Evolutionary conservation across 1,140 invertebrate species (phyloP).

Genomic region (Apis cerana): DNA sequence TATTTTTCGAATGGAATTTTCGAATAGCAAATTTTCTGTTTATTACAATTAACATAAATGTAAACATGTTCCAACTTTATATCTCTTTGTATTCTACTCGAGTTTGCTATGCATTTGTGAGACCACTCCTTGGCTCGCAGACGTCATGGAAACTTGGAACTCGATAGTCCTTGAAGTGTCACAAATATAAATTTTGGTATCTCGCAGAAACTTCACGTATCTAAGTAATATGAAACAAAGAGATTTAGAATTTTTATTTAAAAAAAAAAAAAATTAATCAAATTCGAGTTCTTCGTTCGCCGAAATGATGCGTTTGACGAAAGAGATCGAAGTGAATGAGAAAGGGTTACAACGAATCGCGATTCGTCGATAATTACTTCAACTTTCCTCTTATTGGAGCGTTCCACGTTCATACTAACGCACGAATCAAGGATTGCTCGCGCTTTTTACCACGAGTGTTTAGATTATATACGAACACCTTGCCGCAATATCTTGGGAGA

Average conservation of each 20-base stretch:
- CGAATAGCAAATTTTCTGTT: no score
- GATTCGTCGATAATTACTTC: not conserved
- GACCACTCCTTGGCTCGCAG: conserved; percentile 27
- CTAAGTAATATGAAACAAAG: no score
- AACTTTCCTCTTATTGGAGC: not conserved
- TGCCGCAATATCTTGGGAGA: conserved; percentile 71
- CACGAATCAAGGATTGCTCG: conserved; percentile 30
- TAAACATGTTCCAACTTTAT: not conserved
- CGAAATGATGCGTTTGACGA: not conserved
- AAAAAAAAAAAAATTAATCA: not conserved
- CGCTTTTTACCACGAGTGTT: conserved; percentile 69
- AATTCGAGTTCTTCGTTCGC: no score
- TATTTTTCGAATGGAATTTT: no score
- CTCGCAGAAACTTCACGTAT: not conserved
- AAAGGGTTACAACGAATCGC: not conserved
- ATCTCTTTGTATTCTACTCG: conserved; percentile 29
- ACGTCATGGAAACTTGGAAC: conserved; percentile 19
- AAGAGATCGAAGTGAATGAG: no score
- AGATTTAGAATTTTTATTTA: not conserved
- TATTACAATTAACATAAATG: no score
- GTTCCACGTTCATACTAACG: not conserved
- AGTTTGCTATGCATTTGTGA: conserved; percentile 2
- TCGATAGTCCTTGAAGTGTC: conserved; percentile 9
- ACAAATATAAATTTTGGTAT: conserved; percentile 3
- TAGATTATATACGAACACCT: conserved; percentile 65